Base-by-base conservation (phyloP, 23 tunicate species). In the Ascidia mentula region DNA sequence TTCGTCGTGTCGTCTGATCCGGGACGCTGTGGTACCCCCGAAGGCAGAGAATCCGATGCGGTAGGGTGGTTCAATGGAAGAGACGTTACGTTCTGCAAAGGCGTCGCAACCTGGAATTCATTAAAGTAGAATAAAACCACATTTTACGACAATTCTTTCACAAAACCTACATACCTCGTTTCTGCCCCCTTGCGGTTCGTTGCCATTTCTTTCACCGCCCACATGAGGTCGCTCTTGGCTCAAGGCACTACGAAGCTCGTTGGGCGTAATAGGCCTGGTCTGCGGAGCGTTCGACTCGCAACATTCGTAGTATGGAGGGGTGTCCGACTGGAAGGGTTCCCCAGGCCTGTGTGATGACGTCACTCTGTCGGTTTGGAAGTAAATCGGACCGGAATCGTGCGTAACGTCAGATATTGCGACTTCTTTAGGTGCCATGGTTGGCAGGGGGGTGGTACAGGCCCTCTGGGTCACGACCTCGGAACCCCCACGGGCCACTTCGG, bases 251-350 rank as follows among this genome's bases (percentile, higher is more conserved):
- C 53, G 59, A 31, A 77, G 45, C 36, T 77, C 60, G 35, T 46
- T 77, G 7, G 80, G 80, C 0, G 80, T 45, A 46, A 77, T 77
- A 2, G 80, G 38, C 3, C 69, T 35, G 13, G 69, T 22, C 18
- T 34, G 60, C 32, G 36, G 70, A 22, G 40, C 59, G 36, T 81
- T 18, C 31, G 84, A 74, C 53, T 73, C 84, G 40, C 97, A 91
- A 46, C 97, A 84, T 73, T 91, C 97, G 37, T 91, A 91, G 53
- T 91, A 91, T 8, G 97, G 97, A 0, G 97, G 88, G 4, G 87
- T 76, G 24, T 86, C 90, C 77, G 79, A 40, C 0, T 81, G 22
- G 59, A 26, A 76, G 0, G 70, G 33, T 24, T 83, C 85, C 18
- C 38, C 22, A 9, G 53, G 15, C 53, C 12, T 15, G 38, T 30